These are phyloP conservation scores for Eucidaris tribuloides DNA, from an alignment of 35 echinoderm and acorn worm genomes.

Conservation along the genomic window DNA sequence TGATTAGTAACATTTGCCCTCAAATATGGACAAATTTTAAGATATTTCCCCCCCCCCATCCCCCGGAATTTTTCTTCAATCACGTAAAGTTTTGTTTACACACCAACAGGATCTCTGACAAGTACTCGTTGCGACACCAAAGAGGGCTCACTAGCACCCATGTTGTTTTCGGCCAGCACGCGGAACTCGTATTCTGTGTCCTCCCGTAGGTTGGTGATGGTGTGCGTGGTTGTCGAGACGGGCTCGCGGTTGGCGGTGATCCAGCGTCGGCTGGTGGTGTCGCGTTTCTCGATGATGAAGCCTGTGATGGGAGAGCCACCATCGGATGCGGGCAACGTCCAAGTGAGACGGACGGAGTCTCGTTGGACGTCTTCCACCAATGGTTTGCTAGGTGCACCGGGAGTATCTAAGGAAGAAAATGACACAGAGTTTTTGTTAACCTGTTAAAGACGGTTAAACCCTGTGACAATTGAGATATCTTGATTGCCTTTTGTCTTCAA, in stretches of 20 bases:
- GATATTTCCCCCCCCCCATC: no score
- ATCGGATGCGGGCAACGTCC: slow-evolving; percentile 79
- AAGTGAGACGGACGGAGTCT: slow-evolving; percentile 74
- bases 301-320: slow-evolving; percentile 78
- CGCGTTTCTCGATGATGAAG: slow-evolving; percentile 89
- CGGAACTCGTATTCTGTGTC: slow-evolving; percentile 93
- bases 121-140: slow-evolving; percentile 60
- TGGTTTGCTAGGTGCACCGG: slow-evolving; percentile 77
- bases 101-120: slow-evolving; percentile 79
- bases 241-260: slow-evolving; percentile 69
- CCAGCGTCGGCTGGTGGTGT: slow-evolving; percentile 88
- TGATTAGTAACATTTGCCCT: no score
- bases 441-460: no score
- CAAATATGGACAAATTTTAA: no score
- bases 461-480: no score
- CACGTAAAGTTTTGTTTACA: no score
- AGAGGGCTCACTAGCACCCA: slow-evolving; percentile 71
- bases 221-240: slow-evolving; percentile 57
- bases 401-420: no score
- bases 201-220: slow-evolving; percentile 68
- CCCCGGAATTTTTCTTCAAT: no score
- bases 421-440: no score
- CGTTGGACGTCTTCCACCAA: slow-evolving; percentile 62
- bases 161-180: slow-evolving; percentile 87
- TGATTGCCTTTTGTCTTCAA: no score